Conservation (phyloP, 2,797 vertebrate genomes). For the Halcyon leucocephala region DNA sequence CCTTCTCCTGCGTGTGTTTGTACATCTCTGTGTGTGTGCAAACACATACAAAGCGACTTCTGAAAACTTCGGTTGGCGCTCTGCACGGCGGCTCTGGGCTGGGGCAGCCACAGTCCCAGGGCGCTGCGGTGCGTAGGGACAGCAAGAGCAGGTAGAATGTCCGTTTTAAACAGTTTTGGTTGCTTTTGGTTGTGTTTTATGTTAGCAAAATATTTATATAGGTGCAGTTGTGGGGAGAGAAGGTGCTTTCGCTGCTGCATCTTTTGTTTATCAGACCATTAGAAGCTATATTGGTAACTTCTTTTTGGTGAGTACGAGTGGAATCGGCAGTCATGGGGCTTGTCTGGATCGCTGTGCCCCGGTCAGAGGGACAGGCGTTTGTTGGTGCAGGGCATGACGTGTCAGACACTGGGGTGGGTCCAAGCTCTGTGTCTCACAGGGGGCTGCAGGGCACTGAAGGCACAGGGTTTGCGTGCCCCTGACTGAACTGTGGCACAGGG, state of each 20-base stretch:
- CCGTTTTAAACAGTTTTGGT: background rate
- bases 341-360: background rate
- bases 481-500: fast-evolving
- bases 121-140: background rate
- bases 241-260: background rate
- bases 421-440: background rate
- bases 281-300: background rate
- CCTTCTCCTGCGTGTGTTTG: constrained; percentile 36
- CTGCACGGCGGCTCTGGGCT: background rate
- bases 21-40: constrained; percentile 51
- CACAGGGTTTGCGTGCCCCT: fast-evolving
- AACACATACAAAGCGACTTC: constrained; percentile 14
- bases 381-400: background rate
- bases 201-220: background rate
- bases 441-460: fast-evolving
- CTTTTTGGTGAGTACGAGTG: background rate
- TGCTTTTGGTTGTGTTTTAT: background rate
- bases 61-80: constrained; percentile 1
- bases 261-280: background rate
- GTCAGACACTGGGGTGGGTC: background rate
- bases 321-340: background rate
- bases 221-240: background rate
- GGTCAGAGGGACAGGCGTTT: background rate
- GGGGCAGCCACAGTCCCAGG: fast-evolving
- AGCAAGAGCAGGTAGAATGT: background rate